These are phyloP conservation scores for Coenonympha glycerion DNA, from an alignment of 2,888 invertebrate species.

Conservation along the genomic window DNA sequence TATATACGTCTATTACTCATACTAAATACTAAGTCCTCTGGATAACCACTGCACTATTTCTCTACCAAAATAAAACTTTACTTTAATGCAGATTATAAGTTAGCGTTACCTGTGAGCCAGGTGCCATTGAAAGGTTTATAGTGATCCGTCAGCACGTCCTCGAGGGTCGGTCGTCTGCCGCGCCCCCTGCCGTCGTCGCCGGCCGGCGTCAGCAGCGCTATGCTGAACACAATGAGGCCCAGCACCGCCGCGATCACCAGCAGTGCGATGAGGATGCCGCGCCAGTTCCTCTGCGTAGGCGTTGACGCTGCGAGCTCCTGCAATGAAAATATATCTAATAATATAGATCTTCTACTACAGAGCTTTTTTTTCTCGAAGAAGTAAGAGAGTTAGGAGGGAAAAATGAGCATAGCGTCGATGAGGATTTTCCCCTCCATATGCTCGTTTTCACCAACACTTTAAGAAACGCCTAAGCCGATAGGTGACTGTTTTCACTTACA, in stretches of 20 bases:
- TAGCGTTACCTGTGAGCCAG: constrained; percentile 56
- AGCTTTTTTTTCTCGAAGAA: too few relatives aligned
- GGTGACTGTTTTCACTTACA: too few relatives aligned
- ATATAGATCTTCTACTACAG: too few relatives aligned
- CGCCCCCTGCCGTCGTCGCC: constrained; percentile 82
- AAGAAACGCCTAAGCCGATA: too few relatives aligned
- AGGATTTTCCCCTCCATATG: too few relatives aligned
- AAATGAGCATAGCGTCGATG: too few relatives aligned
- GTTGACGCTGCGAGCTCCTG: constrained; percentile 93
- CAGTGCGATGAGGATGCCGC: constrained; percentile 93
- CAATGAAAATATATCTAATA: constrained; percentile 31
- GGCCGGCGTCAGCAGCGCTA: constrained; percentile 89
- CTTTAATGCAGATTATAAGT: not conserved
- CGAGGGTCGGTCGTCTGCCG: constrained; percentile 81
- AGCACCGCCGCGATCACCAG: constrained; percentile 92
- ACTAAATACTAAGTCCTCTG: too few relatives aligned
- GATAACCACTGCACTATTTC: too few relatives aligned
- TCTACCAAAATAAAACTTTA: too few relatives aligned
- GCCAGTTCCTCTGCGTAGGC: constrained; percentile 93
- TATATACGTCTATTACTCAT: too few relatives aligned
- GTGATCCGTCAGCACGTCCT: constrained; percentile 78
- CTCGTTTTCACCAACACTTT: too few relatives aligned
- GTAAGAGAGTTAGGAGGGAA: too few relatives aligned
- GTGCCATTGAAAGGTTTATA: constrained; percentile 83
- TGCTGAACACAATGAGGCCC: constrained; percentile 92